Percentiles rank a stretch among this genome's conserved stretches.
phyloP scores from a whole-genome alignment of 2,888 invertebrate genomes.

The Pyrocoelia pectoralis region DNA sequence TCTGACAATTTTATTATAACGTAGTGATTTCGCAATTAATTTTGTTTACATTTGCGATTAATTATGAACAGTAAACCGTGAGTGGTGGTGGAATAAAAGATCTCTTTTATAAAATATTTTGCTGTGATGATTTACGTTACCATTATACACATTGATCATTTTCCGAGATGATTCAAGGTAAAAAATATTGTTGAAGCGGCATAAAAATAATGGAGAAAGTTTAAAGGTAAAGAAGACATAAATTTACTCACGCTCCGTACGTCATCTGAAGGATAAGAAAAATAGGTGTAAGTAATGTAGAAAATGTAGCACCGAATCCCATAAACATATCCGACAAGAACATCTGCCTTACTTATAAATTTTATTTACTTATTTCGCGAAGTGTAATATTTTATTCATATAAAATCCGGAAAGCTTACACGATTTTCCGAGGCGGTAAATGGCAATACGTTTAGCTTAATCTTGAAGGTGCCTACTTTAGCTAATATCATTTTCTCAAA shows the following conservation, averaged over 20 bases:
- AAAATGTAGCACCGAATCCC: conserved; percentile 1
- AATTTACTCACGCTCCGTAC: background rate
- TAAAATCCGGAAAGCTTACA: background rate
- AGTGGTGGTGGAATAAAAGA: background rate
- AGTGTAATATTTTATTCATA: conserved; percentile 1
- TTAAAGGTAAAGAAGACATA: background rate
- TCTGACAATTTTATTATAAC: conserved; percentile 1
- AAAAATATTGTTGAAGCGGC: background rate
- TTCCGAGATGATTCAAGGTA: too few relatives aligned
- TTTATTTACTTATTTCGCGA: conserved; percentile 1
- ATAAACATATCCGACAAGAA: background rate
- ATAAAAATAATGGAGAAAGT: background rate
- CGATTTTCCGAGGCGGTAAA: background rate
- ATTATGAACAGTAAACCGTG: background rate
- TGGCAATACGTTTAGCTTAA: background rate
- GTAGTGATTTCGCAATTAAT: background rate
- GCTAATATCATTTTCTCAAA: conserved; percentile 1
- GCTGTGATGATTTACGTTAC: too few relatives aligned
- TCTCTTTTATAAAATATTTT: background rate
- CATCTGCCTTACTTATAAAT: background rate
- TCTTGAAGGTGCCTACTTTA: background rate
- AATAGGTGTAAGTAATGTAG: background rate
- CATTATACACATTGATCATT: too few relatives aligned
- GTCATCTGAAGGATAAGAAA: background rate
- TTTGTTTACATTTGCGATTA: background rate